A percentile compares a stretch with the other conserved stretches of the same genome.
Conservation (phyloP, 1,140 invertebrate genomes). For the Temnothorax longispinosus region DNA sequence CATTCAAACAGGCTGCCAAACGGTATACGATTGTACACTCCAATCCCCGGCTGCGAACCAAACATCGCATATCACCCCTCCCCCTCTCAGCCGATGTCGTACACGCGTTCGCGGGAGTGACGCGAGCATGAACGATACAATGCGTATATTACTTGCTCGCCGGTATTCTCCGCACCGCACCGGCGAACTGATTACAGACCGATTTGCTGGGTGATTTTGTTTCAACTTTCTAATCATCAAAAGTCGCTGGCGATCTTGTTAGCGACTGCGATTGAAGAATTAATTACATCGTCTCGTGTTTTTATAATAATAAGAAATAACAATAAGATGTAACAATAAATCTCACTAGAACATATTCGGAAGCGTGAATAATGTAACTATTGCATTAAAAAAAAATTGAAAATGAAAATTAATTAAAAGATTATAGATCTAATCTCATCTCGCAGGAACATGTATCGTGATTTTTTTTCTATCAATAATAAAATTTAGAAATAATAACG, state of each 20-base stretch:
- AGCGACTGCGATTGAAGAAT: not conserved
- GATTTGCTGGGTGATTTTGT: constrained; percentile 42
- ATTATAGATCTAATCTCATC: not conserved
- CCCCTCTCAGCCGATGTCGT: not conserved
- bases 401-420: not conserved
- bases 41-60: constrained; percentile 63
- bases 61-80: constrained; percentile 44
- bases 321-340: not conserved
- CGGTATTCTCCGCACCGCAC: constrained; percentile 16
- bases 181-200: constrained; percentile 47
- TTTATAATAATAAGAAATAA: not conserved
- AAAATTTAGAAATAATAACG: constrained; percentile 21
- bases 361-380: not conserved
- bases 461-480: not conserved
- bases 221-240: not conserved
- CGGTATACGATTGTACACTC: constrained; percentile 68
- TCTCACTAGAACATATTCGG: not conserved
- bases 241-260: not conserved
- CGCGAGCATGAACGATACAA: constrained; percentile 17
- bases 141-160: constrained; percentile 41
- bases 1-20: constrained; percentile 78
- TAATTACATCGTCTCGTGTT: not conserved
- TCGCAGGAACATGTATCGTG: not conserved
- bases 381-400: not conserved
- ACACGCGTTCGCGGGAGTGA: constrained; percentile 50